phyloP scores from a whole-genome alignment of 2,797 vertebrate genomes.

The Triplophysa yarkandensis region DNA sequence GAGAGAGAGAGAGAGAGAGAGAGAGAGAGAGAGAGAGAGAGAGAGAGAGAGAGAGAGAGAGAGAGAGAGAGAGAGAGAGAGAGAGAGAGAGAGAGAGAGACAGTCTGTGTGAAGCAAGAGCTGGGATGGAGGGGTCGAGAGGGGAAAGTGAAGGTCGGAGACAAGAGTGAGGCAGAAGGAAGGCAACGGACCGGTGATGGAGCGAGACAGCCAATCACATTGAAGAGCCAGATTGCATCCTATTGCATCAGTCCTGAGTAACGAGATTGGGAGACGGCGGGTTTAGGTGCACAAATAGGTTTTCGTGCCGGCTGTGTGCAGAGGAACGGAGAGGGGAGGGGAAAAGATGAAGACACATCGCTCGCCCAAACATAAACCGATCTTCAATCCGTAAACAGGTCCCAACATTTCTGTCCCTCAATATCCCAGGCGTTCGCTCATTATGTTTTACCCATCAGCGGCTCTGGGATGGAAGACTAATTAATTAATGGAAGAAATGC shows the following conservation, averaged over 20 bases:
- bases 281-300: constrained; percentile 81
- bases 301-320: constrained; percentile 61
- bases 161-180: constrained; percentile 23
- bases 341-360: constrained; percentile 54
- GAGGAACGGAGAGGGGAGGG: constrained; percentile 37
- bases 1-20: constrained; percentile 59
- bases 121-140: constrained; percentile 12
- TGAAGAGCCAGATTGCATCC: constrained; percentile 71
- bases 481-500: constrained; percentile 60
- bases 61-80: constrained; percentile 56
- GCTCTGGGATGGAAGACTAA: constrained; percentile 62
- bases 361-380: constrained; percentile 63
- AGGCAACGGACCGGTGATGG: constrained; percentile 2
- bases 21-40: constrained; percentile 42
- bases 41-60: constrained; percentile 42
- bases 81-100: constrained; percentile 29
- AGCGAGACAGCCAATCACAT: constrained; percentile 17
- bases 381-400: constrained; percentile 71
- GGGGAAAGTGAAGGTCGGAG: constrained; percentile 42
- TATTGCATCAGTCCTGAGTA: constrained; percentile 81
- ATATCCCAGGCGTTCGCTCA: constrained; percentile 52
- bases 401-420: constrained; percentile 61
- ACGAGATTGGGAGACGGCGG: constrained; percentile 79
- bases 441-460: constrained; percentile 52
- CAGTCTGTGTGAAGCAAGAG: constrained; percentile 26